Percentiles rank a stretch among this genome's conserved stretches.
These are phyloP conservation scores for Mongoloraphidia duomilia DNA, from an alignment of 2,888 invertebrate genomes.

Conservation along the genomic window DNA sequence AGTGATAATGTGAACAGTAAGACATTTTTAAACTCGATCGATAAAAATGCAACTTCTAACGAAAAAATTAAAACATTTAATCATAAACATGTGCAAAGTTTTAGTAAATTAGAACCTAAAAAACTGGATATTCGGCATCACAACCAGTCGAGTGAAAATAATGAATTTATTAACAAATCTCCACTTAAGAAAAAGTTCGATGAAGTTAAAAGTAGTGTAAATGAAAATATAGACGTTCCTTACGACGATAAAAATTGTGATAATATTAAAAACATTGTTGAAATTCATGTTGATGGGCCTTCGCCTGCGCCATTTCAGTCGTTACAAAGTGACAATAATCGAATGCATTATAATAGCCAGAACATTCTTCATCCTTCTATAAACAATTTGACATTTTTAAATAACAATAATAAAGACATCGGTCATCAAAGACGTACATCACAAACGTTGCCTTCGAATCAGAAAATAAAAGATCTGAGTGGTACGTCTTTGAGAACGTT, in stretches of 20 bases:
- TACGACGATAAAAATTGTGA: no score
- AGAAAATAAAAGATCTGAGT: constrained; percentile 2
- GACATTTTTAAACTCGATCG: background rate
- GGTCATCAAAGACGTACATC: background rate
- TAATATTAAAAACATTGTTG: constrained; percentile 1
- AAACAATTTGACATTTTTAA: constrained; percentile 26
- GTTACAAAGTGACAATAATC: constrained; percentile 16
- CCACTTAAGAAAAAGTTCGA: no score
- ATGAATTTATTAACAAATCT: no score
- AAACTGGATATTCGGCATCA: no score
- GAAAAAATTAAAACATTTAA: no score
- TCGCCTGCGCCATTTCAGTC: constrained; percentile 27
- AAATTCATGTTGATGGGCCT: constrained; percentile 10
- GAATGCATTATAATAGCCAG: constrained; percentile 9
- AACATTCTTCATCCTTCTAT: constrained; percentile 25
- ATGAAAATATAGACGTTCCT: no score
- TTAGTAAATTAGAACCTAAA: no score
- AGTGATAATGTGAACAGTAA: background rate
- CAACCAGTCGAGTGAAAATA: no score
- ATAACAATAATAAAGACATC: constrained; percentile 17
- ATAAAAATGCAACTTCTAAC: background rate
- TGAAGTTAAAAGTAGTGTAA: no score
- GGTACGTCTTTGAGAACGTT: background rate
- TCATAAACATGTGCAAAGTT: no score
- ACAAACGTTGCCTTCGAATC: constrained; percentile 2